Evolutionary conservation across 2,888 invertebrate species (phyloP), one percentile per base, ranked within the genome.

Genomic region (Plagiodera versicolora): DNA sequence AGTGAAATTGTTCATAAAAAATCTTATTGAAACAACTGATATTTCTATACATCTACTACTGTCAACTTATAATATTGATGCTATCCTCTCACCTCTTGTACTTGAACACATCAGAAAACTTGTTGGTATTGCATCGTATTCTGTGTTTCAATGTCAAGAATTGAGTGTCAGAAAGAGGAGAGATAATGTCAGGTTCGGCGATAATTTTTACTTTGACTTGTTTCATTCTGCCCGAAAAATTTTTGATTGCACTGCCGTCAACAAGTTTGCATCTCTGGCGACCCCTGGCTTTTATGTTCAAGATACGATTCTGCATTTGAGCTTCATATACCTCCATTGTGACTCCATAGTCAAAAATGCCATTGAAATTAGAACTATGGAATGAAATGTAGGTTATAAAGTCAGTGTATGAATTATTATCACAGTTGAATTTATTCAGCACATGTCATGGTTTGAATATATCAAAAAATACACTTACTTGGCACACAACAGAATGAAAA

Each of bases 241-340:
- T 72, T 32, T 71, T 70, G 16, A 75, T 76, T 30, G 78, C 75
- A 20, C 81, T 80, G 11, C 69, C 72, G 0, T 74, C 68, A 1
- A 87, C 70, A 49, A 90, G 80, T 70, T 83, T 82, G 76, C 93
- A 92, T 61, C 93, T 82, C 75, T 93, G 92, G 51, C 92, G 79
- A 0, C 91, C 92, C 73, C 87, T 87, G 0, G 92, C 91, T 79
- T 86, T 83, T n/a, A 89, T 80, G 44, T 84, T 84, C 20, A 83
- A 75, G 3, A 74, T 71, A 58, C 83, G 84, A 58, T 85, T 83
- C 56, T 83, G 83, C 61, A 84, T 84, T 65, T 86, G 85, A 4
- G 86, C 84, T 76, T 89, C 88, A 18, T 85, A 87, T 6, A 89
- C 85, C 77, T 89, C 88, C 68, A 87, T 87, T 1, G 87, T 86